Base-by-base conservation (phyloP, 2,888 invertebrate species). In the Orthosia cruda region DNA sequence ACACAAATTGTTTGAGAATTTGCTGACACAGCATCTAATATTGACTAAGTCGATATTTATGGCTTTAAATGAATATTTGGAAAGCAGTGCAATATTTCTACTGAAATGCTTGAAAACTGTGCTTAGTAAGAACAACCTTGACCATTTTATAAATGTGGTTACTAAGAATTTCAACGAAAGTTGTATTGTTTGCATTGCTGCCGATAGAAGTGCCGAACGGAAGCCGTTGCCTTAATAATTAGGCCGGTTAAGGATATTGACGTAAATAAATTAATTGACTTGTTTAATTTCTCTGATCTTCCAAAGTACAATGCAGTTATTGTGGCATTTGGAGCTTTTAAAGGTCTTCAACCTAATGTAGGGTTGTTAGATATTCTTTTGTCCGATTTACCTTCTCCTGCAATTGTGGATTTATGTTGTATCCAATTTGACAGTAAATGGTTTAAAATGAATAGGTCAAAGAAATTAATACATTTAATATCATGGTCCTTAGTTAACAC, bases 231-330 rank as follows among this genome's bases (percentile, higher is more conserved):
- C 4, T 75, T 70, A 26, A 54, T 80, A 18, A 54, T 80, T 49
- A 49, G 62, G 12, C 9, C 63, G 4, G 63, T 80, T 16, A 75
- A 80, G 63, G 26, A 57, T 32, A 55, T 80, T 49, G 73, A 76
- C 18, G 54, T 3, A 32, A 40, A 32, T n/a, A 77, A 45, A 61
- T 45, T 83, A 32, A 65, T 66, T 47, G 65, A 83, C n/a, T 66
- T 83, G 26, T 80, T 71, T 20, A 66, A 57, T 18, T 83, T 83
- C 57, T 74, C 59, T 59, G 83, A 83, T 65, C 59, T 80, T 52
- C 83, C 83, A 20, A 32, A 49, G 16, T 70, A 32, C 54, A 83
- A 83, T 73, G 47, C 83, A n/a, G 16, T 83, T 13, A 20, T 55
- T 26, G 32, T 78, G 32, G 73, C 77, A 45, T 65, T 49, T 54